phyloP scores from a whole-genome alignment of 2,113 vertebrate genomes.

The Antechinus stuartii region DNA sequence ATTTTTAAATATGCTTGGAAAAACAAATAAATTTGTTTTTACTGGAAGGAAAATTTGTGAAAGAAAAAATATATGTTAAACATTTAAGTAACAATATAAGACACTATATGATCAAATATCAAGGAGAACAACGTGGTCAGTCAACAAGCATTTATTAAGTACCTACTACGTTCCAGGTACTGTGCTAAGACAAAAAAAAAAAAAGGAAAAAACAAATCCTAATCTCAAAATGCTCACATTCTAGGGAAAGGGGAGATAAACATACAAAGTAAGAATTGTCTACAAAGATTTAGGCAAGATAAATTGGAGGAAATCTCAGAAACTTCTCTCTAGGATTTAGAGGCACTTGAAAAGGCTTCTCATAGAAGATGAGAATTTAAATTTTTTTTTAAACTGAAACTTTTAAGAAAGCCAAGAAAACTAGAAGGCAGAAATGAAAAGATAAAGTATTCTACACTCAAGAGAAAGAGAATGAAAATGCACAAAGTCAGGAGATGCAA shows the following conservation, averaged over 20 bases:
- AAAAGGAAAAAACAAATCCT: neutral
- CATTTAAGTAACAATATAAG: constrained; percentile 36
- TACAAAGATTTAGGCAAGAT: neutral
- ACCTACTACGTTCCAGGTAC: neutral
- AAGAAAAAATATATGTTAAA: neutral
- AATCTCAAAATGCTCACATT: neutral
- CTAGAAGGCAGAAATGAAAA: neutral
- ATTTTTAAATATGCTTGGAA: neutral
- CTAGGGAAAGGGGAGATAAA: neutral
- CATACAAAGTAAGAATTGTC: neutral
- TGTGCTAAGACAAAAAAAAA: neutral
- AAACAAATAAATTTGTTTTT: neutral
- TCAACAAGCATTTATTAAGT: neutral
- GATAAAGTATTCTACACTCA: neutral
- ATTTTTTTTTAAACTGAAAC: neutral
- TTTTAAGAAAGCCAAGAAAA: neutral
- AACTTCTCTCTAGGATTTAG: neutral
- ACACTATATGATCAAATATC: neutral
- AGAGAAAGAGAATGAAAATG: neutral
- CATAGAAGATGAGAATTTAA: neutral
- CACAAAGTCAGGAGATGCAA: neutral
- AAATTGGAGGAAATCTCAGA: neutral
- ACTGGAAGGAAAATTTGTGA: neutral
- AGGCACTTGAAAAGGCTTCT: neutral
- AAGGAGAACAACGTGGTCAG: neutral